These are phyloP conservation scores for Habrosyne pyritoides DNA, from an alignment of 2,888 invertebrate species.

Conservation along the genomic window DNA sequence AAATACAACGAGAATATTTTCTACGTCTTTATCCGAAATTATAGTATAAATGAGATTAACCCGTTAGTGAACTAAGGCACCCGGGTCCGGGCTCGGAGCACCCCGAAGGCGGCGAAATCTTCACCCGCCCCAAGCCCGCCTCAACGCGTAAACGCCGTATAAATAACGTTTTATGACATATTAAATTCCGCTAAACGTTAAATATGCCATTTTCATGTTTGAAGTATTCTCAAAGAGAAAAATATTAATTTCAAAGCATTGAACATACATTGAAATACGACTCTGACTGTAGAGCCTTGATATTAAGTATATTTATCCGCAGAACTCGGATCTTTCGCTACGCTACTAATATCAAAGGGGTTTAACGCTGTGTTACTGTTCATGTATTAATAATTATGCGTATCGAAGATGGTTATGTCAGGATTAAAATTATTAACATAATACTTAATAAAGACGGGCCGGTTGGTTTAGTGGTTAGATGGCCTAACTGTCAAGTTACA, in stretches of 20 bases:
- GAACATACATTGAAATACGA: constrained; percentile 25
- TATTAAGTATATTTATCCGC: neutral
- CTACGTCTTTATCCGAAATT: constrained; percentile 28
- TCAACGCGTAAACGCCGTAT: constrained; percentile 65
- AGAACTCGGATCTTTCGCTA: neutral
- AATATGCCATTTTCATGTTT: constrained; percentile 71
- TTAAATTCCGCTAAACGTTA: constrained; percentile 75
- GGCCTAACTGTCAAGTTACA: no score
- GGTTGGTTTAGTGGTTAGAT: no score
- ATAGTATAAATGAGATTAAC: constrained; percentile 48
- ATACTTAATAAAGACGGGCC: no score
- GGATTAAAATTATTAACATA: no score
- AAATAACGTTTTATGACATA: constrained; percentile 78
- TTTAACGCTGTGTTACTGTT: neutral
- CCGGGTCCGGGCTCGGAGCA: constrained; percentile 27
- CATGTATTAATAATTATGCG: no score
- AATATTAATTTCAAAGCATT: constrained; percentile 48
- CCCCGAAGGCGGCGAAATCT: constrained; percentile 58
- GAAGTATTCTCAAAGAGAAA: constrained; percentile 56
- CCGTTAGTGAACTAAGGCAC: constrained; percentile 36
- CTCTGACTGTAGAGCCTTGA: constrained; percentile 9
- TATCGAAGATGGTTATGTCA: no score
- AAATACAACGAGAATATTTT: constrained; percentile 12
- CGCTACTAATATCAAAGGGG: neutral
- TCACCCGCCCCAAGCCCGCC: constrained; percentile 28